phyloP scores from a whole-genome alignment of 1,140 invertebrate species.

The Nylanderia fulva region DNA sequence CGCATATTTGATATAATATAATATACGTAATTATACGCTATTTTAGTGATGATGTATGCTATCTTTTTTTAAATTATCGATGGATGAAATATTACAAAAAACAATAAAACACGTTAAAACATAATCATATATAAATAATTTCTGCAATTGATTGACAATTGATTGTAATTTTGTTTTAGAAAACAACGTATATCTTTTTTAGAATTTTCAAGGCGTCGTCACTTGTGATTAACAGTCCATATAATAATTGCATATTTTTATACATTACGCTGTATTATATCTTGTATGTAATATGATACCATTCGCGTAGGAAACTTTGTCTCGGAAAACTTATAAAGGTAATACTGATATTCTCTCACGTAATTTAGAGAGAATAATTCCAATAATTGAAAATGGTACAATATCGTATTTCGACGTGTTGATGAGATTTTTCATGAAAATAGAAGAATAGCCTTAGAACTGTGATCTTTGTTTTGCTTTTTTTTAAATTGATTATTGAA shows the following conservation, averaged over 20 bases:
- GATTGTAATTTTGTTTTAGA: background rate
- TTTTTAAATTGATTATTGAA: background rate
- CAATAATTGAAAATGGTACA: conserved; percentile 2
- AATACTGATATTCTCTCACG: background rate
- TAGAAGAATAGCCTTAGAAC: background rate
- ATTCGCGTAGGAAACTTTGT: background rate
- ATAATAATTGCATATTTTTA: too few relatives aligned
- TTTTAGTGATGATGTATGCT: background rate
- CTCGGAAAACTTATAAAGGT: background rate
- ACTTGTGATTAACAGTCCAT: too few relatives aligned
- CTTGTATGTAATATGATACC: background rate
- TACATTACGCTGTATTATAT: background rate
- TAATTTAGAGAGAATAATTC: background rate
- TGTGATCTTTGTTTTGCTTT: background rate
- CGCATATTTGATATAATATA: background rate
- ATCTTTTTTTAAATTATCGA: background rate
- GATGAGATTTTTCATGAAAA: conserved; percentile 40
- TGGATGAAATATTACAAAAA: background rate
- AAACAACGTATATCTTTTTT: background rate
- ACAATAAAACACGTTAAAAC: background rate
- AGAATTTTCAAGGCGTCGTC: too few relatives aligned
- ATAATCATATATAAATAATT: background rate
- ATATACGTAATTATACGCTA: background rate
- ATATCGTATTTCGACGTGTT: background rate
- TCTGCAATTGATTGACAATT: background rate